Base-by-base conservation (phyloP, 2,888 invertebrate genomes). In the Halictus ligatus region DNA sequence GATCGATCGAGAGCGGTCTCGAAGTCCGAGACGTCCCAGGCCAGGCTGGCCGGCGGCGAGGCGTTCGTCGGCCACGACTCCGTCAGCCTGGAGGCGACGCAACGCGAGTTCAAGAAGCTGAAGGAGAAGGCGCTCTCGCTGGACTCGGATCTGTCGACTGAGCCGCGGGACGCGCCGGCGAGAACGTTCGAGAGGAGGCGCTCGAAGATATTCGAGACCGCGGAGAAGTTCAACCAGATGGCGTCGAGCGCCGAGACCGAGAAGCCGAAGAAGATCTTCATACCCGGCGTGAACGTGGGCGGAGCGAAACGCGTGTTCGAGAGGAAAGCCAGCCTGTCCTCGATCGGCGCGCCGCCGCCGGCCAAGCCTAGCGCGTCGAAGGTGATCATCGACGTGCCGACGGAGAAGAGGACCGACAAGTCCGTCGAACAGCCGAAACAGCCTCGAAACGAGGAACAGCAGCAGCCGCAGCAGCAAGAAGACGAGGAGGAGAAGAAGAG, bases 271-370 rank as follows among this genome's bases (percentile, higher is more conserved):
- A 98, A 98, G 95, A 96, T 98, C 77, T 97, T 98, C 89, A 97
- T 98, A 93, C 97, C 98, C 50, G 96, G 96, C 54, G 98, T 98
- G 25, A 98, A 97, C 94, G 98, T 98, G 1, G 98, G 98, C 78
- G 98, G 97, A 93, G 98, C 98, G 91, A 98, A 98, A 91, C 97
- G 97, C 92, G 98, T 98, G 92, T 98, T 98, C 93, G 98, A 98
- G 95, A 96, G 98, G 79, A 97, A 97, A 94, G 97, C 97, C 0
- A 97, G 97, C 75, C 96, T 97, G 67, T 95, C 93, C 7, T 96
- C 96, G 0, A 94, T 95, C 54, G 92, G 94, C 3, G 92, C 95
- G 2, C 89, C 93, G 0, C 89, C 85, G 40, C 72, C 94, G 94
- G 88, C 89, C 94, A 78, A 96, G 90, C 94, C 88, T 69, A 92